These are phyloP conservation scores for Entosphenus tridentatus DNA, from an alignment of 2,113 vertebrate genomes.

Conservation along the genomic window DNA sequence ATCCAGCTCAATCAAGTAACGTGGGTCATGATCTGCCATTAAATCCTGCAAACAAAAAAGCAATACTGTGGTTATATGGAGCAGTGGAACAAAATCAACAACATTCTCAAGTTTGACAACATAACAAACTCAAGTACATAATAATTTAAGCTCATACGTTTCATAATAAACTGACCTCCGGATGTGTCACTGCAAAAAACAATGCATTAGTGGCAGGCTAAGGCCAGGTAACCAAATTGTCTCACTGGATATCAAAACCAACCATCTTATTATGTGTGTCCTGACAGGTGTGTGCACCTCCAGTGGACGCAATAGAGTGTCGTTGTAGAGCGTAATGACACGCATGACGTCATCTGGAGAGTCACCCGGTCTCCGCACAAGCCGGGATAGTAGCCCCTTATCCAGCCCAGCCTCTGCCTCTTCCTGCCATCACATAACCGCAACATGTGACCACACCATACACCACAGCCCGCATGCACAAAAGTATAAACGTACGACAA, in stretches of 20 bases:
- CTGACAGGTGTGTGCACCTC: slow-evolving; percentile 23
- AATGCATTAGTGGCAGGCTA: neutral
- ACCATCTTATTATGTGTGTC: no score
- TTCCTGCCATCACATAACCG: slow-evolving; percentile 11
- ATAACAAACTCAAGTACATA: neutral
- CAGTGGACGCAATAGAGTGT: slow-evolving; percentile 33
- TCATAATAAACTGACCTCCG: slow-evolving; percentile 11
- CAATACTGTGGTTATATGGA: neutral
- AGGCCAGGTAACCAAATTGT: slow-evolving; percentile 9
- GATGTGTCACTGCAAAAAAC: neutral
- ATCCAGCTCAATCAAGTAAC: slow-evolving; percentile 49
- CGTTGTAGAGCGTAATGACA: slow-evolving; percentile 31
- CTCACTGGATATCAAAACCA: no score
- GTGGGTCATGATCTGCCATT: slow-evolving; percentile 36
- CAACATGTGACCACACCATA: no score
- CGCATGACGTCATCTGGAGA: slow-evolving; percentile 23
- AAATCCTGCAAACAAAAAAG: slow-evolving; percentile 29
- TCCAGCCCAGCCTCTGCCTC: slow-evolving; percentile 14
- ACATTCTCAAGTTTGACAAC: neutral
- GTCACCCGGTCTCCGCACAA: slow-evolving; percentile 46
- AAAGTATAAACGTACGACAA: no score
- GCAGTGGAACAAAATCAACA: neutral
- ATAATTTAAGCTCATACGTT: neutral
- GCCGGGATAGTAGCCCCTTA: slow-evolving; percentile 19
- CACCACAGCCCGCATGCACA: no score